Evolutionary conservation across 2,113 vertebrate species (phyloP).

Genomic region (Sceloporus tristichus): DNA sequence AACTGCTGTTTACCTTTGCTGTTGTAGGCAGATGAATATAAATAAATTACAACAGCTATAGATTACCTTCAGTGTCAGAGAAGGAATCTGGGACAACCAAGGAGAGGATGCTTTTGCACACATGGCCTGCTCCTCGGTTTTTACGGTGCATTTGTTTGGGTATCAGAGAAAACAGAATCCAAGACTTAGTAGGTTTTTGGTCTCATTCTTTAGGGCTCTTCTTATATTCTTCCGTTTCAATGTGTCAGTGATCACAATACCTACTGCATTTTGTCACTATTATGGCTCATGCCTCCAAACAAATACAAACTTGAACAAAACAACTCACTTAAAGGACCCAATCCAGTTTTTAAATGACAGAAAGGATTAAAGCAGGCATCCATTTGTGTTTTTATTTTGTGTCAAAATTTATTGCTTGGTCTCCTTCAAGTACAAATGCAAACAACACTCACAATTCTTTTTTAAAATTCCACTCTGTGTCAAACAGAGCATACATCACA

Average conservation of each 20-base stretch:
- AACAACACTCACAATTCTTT: not conserved
- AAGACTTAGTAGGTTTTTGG: too few relatives aligned
- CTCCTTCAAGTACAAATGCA: not conserved
- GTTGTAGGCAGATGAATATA: too few relatives aligned
- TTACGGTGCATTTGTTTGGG: not conserved
- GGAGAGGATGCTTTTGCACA: not conserved
- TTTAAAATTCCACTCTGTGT: not conserved
- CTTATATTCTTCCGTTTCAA: not conserved
- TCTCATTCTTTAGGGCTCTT: not conserved
- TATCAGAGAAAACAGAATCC: not conserved
- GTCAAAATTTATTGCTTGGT: conserved; percentile 19
- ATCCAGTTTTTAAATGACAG: too few relatives aligned
- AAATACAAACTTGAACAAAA: not conserved
- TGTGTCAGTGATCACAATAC: not conserved
- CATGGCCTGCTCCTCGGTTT: not conserved
- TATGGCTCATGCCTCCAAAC: not conserved
- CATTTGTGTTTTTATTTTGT: too few relatives aligned
- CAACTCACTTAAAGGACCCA: not conserved
- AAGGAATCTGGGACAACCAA: too few relatives aligned
- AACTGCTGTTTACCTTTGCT: too few relatives aligned
- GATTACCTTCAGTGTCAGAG: not conserved
- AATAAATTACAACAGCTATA: too few relatives aligned
- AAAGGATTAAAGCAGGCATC: too few relatives aligned
- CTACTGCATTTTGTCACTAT: not conserved
- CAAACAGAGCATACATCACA: not conserved